phyloP scores from a whole-genome alignment of 2,797 vertebrate species.

The Lutra lutra region DNA sequence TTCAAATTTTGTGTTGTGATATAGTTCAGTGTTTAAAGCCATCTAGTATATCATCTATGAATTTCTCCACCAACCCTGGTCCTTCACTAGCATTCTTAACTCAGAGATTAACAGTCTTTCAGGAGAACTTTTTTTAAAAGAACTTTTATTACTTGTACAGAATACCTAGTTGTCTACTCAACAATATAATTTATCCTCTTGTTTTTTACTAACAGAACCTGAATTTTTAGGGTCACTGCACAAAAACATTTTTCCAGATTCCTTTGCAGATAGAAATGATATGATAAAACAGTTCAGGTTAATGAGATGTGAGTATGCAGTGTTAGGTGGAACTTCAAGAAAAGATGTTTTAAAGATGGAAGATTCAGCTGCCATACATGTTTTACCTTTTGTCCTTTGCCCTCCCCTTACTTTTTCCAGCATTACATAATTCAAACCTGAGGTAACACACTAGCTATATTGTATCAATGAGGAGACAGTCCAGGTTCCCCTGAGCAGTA shows the following conservation, averaged over 20 bases:
- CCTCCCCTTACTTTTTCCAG: not conserved
- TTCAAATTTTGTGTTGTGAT: not conserved
- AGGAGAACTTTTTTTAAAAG: not conserved
- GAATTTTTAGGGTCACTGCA: not conserved
- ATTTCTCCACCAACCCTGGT: not conserved
- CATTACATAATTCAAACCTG: not conserved
- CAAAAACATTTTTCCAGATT: not conserved
- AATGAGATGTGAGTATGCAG: not conserved
- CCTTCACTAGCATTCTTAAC: not conserved
- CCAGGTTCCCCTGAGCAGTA: not conserved
- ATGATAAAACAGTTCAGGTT: not conserved
- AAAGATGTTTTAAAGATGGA: constrained; percentile 5
- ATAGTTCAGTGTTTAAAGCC: not conserved
- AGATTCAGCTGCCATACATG: not conserved
- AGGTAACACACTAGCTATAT: not conserved
- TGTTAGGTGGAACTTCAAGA: not conserved
- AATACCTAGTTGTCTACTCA: not conserved
- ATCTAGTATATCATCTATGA: not conserved
- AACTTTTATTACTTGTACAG: not conserved
- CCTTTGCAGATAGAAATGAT: not conserved
- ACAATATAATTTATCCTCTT: not conserved
- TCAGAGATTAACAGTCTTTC: not conserved
- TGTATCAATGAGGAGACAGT: not conserved
- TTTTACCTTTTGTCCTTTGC: constrained; percentile 15
- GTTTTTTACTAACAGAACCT: not conserved